A percentile compares a stretch with the other conserved stretches of the same genome.
Conservation (phyloP, 2,113 vertebrate species). For the Balaeniceps rex region DNA sequence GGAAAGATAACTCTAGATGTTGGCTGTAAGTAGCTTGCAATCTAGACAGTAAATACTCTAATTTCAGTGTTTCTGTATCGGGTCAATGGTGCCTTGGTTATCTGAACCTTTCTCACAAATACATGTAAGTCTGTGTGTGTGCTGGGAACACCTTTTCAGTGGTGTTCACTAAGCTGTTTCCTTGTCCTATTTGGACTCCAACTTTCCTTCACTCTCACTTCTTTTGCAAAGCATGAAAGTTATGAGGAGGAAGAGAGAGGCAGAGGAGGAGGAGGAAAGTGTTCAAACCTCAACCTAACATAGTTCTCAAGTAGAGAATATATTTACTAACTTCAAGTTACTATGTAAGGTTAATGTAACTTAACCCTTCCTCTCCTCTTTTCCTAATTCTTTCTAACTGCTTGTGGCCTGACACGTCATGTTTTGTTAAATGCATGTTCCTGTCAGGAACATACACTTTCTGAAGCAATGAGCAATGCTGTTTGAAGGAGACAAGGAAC, state of each 20-base stretch:
- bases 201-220: background rate
- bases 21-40: slow-evolving; percentile 81
- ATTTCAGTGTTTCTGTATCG: background rate
- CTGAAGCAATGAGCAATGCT: background rate
- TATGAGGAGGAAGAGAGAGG: background rate
- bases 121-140: background rate
- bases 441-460: background rate
- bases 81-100: background rate
- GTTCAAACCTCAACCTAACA: background rate
- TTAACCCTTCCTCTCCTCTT: background rate
- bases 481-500: background rate
- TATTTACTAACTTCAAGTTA: background rate
- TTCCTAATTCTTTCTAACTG: background rate
- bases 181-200: background rate
- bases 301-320: background rate
- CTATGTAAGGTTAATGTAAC: background rate
- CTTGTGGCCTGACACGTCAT: background rate
- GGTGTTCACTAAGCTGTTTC: background rate
- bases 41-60: background rate
- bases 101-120: background rate
- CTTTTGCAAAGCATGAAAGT: background rate
- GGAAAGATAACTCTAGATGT: slow-evolving; percentile 89
- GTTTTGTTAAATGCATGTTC: background rate
- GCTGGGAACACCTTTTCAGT: background rate
- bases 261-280: background rate